Conservation (phyloP, 1,140 invertebrate genomes). For the Bathynomus jamesi region DNA sequence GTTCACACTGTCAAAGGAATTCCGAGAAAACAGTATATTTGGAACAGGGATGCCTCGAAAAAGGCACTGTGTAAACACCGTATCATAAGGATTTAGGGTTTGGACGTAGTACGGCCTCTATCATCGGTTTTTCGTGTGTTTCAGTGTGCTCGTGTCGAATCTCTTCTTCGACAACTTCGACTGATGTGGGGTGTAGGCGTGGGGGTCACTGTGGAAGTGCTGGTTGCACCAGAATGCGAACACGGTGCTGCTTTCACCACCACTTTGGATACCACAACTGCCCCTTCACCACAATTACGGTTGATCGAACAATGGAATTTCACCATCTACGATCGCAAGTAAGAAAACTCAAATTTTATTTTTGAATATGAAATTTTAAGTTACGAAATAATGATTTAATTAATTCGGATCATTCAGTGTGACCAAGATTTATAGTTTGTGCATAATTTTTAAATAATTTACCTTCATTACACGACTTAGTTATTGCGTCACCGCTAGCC, state of each 20-base stretch:
- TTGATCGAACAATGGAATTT: constrained; percentile 69
- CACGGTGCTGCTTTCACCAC: constrained; percentile 50
- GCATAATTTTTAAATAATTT: too few species aligned
- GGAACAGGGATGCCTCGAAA: too few species aligned
- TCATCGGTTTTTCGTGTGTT: constrained; percentile 24
- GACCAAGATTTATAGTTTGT: too few species aligned
- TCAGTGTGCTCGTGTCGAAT: constrained; percentile 51
- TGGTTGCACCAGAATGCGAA: constrained; percentile 58
- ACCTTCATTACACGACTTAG: too few species aligned
- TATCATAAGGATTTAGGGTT: too few species aligned
- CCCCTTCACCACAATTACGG: constrained; percentile 44
- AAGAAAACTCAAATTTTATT: neutral
- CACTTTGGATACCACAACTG: constrained; percentile 44
- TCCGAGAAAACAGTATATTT: too few species aligned
- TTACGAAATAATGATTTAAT: too few species aligned
- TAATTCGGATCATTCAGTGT: too few species aligned
- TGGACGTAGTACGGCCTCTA: too few species aligned
- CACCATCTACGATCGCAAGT: constrained; percentile 42
- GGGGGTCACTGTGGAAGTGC: constrained; percentile 63
- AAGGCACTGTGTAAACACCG: too few species aligned
- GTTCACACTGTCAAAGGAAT: too few species aligned
- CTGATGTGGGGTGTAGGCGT: constrained; percentile 53
- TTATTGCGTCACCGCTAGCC: too few species aligned
- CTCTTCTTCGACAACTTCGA: constrained; percentile 49
- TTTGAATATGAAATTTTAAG: neutral